A percentile compares a stretch with the other conserved stretches of the same genome.
phyloP scores from a whole-genome alignment of 2,113 vertebrate genomes.

The Condylura cristata region DNA sequence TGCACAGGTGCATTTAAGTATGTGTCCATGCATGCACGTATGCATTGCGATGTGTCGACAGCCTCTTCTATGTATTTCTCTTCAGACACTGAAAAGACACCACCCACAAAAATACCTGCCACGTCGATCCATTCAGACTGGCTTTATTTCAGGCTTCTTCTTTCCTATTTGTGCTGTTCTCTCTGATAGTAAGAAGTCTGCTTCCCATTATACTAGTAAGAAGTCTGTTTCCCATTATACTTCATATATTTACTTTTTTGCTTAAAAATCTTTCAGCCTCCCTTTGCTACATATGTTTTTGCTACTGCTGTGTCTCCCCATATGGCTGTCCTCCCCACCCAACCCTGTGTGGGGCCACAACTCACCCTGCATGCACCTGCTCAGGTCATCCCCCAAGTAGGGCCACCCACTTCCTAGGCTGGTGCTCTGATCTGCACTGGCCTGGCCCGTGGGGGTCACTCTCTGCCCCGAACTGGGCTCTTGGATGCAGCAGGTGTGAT shows the following conservation, averaged over 20 bases:
- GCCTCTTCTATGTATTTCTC: not conserved
- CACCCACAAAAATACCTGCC: not conserved
- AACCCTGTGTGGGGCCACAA: not conserved
- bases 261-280: not conserved
- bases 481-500: not conserved
- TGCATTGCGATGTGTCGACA: too few species aligned
- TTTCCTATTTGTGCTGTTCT: not conserved
- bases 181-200: not conserved
- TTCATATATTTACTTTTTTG: not conserved
- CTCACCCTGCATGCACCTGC: accelerated
- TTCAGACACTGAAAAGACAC: not conserved
- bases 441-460: not conserved
- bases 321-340: accelerated
- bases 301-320: not conserved
- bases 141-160: not conserved
- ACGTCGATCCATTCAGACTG: not conserved
- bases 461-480: not conserved
- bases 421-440: not conserved
- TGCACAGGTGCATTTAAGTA: not conserved
- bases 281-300: not conserved
- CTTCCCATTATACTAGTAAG: not conserved
- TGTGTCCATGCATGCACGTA: not conserved
- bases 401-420: not conserved
- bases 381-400: not conserved
- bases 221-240: not conserved